Percentiles rank a stretch among this genome's conserved stretches.
phyloP scores from a whole-genome alignment of 2,113 vertebrate species.

The Brachypodius melanocephalos region DNA sequence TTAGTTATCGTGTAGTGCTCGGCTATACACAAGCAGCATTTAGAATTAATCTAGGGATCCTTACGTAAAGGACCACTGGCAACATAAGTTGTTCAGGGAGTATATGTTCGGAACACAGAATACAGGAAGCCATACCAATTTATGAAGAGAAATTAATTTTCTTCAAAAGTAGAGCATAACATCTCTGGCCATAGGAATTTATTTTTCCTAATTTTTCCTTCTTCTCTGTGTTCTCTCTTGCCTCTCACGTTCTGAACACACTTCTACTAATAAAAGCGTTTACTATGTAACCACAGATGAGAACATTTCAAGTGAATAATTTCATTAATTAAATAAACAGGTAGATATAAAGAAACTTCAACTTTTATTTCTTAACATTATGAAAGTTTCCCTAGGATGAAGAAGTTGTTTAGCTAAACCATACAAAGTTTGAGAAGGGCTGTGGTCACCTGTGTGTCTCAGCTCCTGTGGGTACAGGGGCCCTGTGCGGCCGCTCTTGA shows the following conservation, averaged over 20 bases:
- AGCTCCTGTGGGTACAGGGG: neutral
- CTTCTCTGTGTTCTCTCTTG: neutral
- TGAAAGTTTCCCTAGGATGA: neutral
- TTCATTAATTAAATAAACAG: neutral
- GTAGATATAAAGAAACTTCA: neutral
- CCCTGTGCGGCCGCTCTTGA: neutral
- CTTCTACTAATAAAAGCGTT: neutral
- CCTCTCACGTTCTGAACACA: neutral
- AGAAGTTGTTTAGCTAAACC: neutral
- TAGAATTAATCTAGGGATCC: neutral
- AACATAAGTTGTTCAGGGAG: neutral
- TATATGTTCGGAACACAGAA: neutral
- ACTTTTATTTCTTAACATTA: neutral
- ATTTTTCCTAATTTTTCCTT: neutral
- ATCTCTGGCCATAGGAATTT: neutral
- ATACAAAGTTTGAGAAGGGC: neutral
- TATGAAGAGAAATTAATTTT: neutral
- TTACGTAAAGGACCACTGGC: neutral
- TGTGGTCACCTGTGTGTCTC: neutral
- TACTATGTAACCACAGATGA: neutral
- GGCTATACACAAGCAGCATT: neutral
- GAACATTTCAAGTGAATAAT: neutral
- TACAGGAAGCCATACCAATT: neutral
- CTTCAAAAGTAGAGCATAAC: neutral
- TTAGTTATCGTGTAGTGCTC: constrained; percentile 7